Evolutionary conservation across 2,797 vertebrate species (phyloP), one percentile per base, ranked within the genome.

Genomic region (Poeciliopsis paucimaculata): DNA sequence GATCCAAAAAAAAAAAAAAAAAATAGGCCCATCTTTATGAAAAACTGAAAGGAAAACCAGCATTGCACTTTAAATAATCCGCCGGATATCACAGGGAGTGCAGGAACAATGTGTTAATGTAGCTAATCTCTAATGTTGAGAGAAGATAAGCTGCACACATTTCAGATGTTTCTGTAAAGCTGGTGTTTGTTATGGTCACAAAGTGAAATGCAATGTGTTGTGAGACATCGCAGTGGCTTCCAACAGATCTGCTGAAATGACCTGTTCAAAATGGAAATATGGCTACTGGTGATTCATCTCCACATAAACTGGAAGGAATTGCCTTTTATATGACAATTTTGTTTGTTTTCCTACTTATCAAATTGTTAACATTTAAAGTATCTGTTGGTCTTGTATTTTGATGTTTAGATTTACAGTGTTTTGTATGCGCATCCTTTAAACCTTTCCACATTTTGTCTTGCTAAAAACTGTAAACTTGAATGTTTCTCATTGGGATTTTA

Each of bases 1-100:
- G 87, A 76, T 84, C 51, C 77, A 84, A 86, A 57, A 81, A 72
- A 81, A 46, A 45, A 12, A 86, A 82, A 72, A 36, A 41, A 51
- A 66, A 46, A 73, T 70, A 87, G 82, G 89, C 81, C 85, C 87
- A 79, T 87, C 78, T 84, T 78, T 91, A 78, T 88, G 76, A 83
- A 81, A 84, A 83, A 81, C 45, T 85, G 82, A 88, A 89, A 81
- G 76, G 80, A 90, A 34, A 90, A 90, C 70, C 75, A 84, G 80
- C 75, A 45, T 78, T 86, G 81, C 82, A 86, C 88, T 93, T 91
- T 87, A 89, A 85, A 86, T 91, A 93, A 89, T 90, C 90, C 91
- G 1, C 72, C 77, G 76, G 84, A 88, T 83, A 62, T 84, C 81
- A 73, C 82, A 43, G 87, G 90, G 85, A 86, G 85, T 84, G 77